Evolutionary conservation across 37 sponge, comb jelly and placozoan species (phyloP).

Genomic region (Geodia barretti): DNA sequence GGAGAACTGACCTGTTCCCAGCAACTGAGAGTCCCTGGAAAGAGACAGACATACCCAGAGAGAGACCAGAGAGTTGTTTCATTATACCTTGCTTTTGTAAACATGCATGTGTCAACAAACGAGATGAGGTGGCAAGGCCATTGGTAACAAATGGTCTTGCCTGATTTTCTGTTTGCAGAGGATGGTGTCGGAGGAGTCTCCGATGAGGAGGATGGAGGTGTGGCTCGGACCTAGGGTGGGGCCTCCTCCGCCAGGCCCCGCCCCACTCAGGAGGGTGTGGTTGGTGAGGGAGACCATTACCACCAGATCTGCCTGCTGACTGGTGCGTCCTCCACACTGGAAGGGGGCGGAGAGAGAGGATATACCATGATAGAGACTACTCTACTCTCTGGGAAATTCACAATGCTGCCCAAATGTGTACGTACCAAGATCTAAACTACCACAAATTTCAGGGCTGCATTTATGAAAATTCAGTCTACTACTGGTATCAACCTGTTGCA

Average conservation of each 20-base stretch:
- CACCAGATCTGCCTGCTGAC: slow-evolving; percentile 19
- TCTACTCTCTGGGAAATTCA: too few species aligned
- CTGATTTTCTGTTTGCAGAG: slow-evolving; percentile 74
- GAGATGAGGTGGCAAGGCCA: not conserved
- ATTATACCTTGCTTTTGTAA: not conserved
- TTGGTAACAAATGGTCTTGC: slow-evolving; percentile 42
- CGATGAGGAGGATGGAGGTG: slow-evolving; percentile 67
- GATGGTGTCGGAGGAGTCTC: slow-evolving; percentile 63
- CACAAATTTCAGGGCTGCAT: too few species aligned
- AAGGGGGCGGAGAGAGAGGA: slow-evolving; percentile 65
- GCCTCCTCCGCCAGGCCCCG: slow-evolving; percentile 4
- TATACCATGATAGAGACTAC: slow-evolving; percentile 79
- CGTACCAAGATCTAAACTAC: too few species aligned
- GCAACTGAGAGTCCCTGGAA: slow-evolving; percentile 53
- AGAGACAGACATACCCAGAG: not conserved
- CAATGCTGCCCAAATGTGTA: too few species aligned
- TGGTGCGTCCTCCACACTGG: not conserved
- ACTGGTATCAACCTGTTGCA: slow-evolving; percentile 60
- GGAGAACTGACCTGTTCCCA: slow-evolving; percentile 32
- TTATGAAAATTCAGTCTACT: too few species aligned
- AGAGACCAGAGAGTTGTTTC: not conserved
- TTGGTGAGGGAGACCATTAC: slow-evolving; percentile 44
- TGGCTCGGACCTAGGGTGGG: slow-evolving; percentile 37
- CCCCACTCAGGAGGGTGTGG: slow-evolving; percentile 40
- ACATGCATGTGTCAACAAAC: not conserved